These are phyloP conservation scores for Falco cherrug DNA, from an alignment of 2,797 vertebrate species.

Conservation along the genomic window DNA sequence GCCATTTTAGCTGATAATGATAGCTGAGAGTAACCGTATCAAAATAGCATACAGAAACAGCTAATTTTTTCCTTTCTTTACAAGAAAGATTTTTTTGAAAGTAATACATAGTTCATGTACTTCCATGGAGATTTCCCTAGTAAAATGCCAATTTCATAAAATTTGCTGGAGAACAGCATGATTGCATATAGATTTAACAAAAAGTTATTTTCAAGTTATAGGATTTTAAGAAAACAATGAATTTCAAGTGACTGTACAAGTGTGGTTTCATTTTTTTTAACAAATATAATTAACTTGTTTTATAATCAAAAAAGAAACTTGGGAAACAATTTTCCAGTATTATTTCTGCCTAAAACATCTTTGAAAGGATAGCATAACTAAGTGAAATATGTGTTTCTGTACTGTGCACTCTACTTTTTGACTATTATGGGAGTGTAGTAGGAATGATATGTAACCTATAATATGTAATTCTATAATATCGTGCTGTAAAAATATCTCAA, in stretches of 20 bases:
- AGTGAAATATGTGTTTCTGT: background rate
- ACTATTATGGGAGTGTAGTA: background rate
- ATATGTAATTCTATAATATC: background rate
- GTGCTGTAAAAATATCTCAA: background rate
- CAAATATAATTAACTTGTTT: background rate
- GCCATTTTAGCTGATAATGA: background rate
- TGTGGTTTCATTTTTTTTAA: background rate
- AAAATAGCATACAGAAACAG: background rate
- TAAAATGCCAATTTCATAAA: background rate
- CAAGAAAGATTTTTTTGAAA: background rate
- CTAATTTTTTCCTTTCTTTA: background rate
- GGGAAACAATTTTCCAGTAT: background rate
- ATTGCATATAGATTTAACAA: background rate
- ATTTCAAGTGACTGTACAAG: background rate
- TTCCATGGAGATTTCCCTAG: background rate
- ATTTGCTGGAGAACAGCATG: background rate
- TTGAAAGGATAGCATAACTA: background rate
- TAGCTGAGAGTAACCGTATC: background rate
- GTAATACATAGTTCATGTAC: background rate
- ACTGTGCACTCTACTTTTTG: background rate
- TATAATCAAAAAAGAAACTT: background rate
- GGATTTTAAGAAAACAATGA: background rate
- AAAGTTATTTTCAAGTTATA: background rate
- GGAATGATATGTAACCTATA: background rate
- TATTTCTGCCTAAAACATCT: background rate